Evolutionary conservation across 1,140 invertebrate species (phyloP).

Genomic region (Drosophila albomicans): DNA sequence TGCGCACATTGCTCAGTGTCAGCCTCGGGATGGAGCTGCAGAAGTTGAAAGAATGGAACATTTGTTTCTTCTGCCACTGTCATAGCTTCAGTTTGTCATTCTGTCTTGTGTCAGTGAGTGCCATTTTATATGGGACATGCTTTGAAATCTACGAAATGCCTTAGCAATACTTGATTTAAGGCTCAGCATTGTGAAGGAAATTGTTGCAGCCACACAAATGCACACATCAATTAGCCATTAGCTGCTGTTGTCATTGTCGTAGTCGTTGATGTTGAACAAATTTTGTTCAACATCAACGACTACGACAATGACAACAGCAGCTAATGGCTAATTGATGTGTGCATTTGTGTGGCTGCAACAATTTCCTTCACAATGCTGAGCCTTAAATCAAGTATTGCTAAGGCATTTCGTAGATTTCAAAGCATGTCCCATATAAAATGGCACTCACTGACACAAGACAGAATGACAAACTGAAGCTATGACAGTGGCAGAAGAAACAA

Average conservation of each 20-base stretch:
- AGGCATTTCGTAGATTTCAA: conserved; percentile 15
- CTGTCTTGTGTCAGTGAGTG: conserved; percentile 12
- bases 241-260: too few relatives aligned
- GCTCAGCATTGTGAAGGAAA: too few relatives aligned
- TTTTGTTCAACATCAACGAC: neutral
- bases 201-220: too few relatives aligned
- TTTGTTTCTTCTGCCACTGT: conserved; percentile 22
- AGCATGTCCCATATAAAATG: conserved; percentile 43
- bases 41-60: conserved; percentile 20
- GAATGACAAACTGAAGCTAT: conserved; percentile 19
- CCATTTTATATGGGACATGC: too few relatives aligned
- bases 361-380: neutral
- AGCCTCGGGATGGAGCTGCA: conserved; percentile 19
- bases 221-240: too few relatives aligned
- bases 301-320: neutral
- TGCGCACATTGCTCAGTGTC: conserved; percentile 51
- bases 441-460: conserved; percentile 9
- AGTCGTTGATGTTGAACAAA: too few relatives aligned
- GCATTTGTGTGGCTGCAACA: conserved; percentile 12
- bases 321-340: conserved; percentile 48
- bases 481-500: conserved; percentile 23
- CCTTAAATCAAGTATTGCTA: conserved; percentile 7
- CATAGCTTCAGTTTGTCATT: conserved; percentile 20
- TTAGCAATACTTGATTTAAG: too few relatives aligned
- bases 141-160: too few relatives aligned